phyloP scores from a whole-genome alignment of 2,113 vertebrate genomes.

The Cyanoramphus novaezelandiae region DNA sequence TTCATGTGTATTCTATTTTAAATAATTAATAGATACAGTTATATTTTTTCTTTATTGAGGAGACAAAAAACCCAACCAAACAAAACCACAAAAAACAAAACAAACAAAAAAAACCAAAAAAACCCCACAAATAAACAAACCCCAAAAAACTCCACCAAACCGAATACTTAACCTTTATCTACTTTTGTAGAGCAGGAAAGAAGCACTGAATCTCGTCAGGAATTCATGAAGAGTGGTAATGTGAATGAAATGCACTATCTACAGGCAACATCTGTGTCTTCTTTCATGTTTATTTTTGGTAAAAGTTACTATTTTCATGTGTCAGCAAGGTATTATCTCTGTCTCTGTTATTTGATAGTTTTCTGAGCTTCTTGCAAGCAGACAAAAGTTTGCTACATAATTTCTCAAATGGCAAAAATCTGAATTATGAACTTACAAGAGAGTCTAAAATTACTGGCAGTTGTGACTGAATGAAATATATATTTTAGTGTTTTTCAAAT shows the following conservation, averaged over 20 bases:
- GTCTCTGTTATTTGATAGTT: neutral
- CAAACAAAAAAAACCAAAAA: no score
- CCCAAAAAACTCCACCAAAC: neutral
- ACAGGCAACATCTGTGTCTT: neutral
- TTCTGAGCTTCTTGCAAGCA: neutral
- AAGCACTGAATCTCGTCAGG: neutral
- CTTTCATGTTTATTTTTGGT: neutral
- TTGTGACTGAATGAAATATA: neutral
- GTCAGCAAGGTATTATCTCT: neutral
- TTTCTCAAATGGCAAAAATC: neutral
- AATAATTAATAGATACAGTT: neutral
- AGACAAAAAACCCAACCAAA: no score
- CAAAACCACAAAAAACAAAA: no score
- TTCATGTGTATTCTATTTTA: fast-evolving
- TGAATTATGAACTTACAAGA: neutral
- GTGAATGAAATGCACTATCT: neutral
- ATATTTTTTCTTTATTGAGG: neutral
- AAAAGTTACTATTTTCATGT: neutral
- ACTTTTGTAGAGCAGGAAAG: neutral
- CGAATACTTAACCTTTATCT: neutral
- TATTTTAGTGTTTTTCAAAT: neutral
- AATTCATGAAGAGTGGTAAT: neutral
- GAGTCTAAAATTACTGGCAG: neutral
- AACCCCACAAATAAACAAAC: no score
- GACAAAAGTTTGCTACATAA: neutral